Percentiles rank a stretch among this genome's conserved stretches.
phyloP scores from a whole-genome alignment of 2,888 invertebrate species.

The Cyrtodaria siliqua region DNA sequence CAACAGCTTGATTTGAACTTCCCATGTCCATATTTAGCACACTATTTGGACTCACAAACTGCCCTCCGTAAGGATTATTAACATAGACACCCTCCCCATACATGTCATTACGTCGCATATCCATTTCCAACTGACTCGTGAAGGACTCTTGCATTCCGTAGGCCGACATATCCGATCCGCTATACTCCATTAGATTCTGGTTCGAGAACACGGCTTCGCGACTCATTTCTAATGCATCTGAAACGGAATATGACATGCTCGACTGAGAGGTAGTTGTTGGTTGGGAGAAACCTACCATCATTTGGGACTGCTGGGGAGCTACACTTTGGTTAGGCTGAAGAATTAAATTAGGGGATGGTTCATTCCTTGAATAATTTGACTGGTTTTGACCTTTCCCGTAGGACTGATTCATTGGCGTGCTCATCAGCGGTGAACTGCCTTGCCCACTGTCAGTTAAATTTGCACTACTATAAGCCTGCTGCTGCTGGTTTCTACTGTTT shows the following conservation, averaged over 20 bases:
- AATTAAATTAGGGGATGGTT: constrained; percentile 48
- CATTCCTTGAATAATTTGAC: constrained; percentile 44
- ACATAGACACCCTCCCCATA: constrained; percentile 43
- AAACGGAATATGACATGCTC: constrained; percentile 49
- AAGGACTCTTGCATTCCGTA: constrained; percentile 45
- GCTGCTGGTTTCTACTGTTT: constrained; percentile 33
- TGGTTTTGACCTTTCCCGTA: constrained; percentile 25
- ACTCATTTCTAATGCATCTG: constrained; percentile 62
- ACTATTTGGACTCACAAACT: constrained; percentile 63
- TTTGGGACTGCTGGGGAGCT: constrained; percentile 33
- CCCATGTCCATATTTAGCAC: constrained; percentile 54
- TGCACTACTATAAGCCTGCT: constrained; percentile 40
- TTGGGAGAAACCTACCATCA: constrained; percentile 40
- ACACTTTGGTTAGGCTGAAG: constrained; percentile 28
- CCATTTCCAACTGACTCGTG: constrained; percentile 47
- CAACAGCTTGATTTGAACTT: constrained; percentile 2
- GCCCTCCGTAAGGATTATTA: constrained; percentile 47
- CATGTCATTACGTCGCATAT: constrained; percentile 35
- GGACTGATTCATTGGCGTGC: constrained; percentile 28
- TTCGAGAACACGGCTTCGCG: constrained; percentile 57
- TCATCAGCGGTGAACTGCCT: constrained; percentile 38
- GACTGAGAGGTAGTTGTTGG: constrained; percentile 44
- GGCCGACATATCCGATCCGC: constrained; percentile 24
- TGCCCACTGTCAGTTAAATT: constrained; percentile 24
- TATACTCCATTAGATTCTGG: constrained; percentile 46